A percentile compares a stretch with the other conserved stretches of the same genome.
Evolutionary conservation across 2,888 invertebrate species (phyloP).

Genomic region (Amphipyra berbera): DNA sequence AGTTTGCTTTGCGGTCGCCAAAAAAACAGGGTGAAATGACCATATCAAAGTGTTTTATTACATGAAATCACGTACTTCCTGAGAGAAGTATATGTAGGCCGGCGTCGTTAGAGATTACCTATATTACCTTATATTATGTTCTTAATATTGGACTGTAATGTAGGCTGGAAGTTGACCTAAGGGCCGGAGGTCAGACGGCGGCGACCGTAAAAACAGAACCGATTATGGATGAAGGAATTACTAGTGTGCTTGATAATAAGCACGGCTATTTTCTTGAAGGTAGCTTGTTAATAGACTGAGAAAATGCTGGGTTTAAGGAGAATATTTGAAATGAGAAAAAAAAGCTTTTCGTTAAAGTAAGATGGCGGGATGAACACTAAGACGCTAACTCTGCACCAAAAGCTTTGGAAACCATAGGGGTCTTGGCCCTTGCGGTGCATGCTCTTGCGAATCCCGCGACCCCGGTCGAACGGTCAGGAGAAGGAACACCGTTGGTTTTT

Average conservation of each 20-base stretch:
- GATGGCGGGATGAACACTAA: too few relatives aligned
- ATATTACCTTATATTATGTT: slow-evolving; percentile 29
- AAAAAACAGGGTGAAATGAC: slow-evolving; percentile 46
- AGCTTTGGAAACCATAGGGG: too few relatives aligned
- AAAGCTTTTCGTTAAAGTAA: too few relatives aligned
- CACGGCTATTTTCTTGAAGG: slow-evolving; percentile 6
- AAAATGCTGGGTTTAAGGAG: too few relatives aligned
- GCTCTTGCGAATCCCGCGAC: too few relatives aligned
- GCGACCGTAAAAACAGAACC: slow-evolving; percentile 57
- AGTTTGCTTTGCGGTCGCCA: slow-evolving; percentile 31
- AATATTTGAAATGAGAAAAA: too few relatives aligned
- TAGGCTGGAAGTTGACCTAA: slow-evolving; percentile 47
- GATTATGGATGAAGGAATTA: slow-evolving; percentile 13
- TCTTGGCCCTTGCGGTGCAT: too few relatives aligned
- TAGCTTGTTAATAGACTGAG: too few relatives aligned
- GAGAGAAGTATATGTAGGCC: slow-evolving; percentile 36
- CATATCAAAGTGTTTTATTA: slow-evolving; percentile 66
- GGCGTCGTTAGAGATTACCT: slow-evolving; percentile 39
- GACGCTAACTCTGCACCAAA: too few relatives aligned
- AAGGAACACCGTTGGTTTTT: too few relatives aligned
- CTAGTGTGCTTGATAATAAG: slow-evolving; percentile 29
- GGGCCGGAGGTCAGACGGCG: slow-evolving; percentile 46
- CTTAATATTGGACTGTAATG: slow-evolving; percentile 34
- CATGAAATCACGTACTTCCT: slow-evolving; percentile 70
- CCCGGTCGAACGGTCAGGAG: too few relatives aligned